A percentile compares a stretch with the other conserved stretches of the same genome.
Conservation (phyloP, 2,113 vertebrate genomes). For the Sebastes schlegelii region DNA sequence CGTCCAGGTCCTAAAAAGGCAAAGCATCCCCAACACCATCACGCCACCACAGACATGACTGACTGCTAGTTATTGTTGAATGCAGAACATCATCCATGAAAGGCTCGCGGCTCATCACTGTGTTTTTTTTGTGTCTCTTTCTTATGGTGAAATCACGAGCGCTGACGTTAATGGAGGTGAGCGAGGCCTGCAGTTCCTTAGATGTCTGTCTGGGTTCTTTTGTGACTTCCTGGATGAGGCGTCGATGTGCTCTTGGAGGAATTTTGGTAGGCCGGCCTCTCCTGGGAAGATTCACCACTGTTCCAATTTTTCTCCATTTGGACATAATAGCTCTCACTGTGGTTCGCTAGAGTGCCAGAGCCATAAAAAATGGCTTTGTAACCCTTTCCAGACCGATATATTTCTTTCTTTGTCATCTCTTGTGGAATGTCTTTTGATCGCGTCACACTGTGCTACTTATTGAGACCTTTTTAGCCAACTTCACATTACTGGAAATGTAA, state of each 20-base stretch:
- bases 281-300: conserved; percentile 10
- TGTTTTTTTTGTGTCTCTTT: background rate
- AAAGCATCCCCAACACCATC: background rate
- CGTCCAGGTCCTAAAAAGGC: background rate
- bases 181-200: background rate
- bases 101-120: background rate
- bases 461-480: background rate
- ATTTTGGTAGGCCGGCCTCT: background rate
- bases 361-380: background rate
- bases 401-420: background rate
- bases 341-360: background rate
- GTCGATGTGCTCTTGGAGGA: background rate
- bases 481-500: background rate
- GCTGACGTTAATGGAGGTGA: background rate
- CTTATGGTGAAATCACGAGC: background rate
- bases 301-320: background rate
- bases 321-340: conserved; percentile 14
- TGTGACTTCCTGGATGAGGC: background rate
- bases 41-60: background rate
- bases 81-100: background rate
- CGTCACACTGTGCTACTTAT: background rate
- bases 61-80: background rate
- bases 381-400: conserved; percentile 6
- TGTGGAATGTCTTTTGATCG: background rate
- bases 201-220: background rate